Conservation (phyloP, 2,113 vertebrate species). For the Hemiscyllium ocellatum region DNA sequence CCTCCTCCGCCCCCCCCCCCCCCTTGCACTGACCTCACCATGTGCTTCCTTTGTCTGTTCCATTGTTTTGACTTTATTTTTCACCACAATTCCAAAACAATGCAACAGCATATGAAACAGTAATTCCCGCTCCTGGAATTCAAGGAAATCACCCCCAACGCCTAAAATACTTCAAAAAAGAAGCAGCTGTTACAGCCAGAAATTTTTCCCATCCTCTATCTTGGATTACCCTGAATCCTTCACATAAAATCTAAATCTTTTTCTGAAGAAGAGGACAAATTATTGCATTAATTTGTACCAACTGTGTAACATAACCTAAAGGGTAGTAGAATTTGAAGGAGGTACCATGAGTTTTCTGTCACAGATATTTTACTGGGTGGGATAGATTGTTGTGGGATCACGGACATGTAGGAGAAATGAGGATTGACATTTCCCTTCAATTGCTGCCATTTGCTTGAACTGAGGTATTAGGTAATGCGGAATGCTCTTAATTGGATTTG, state of each 20-base stretch:
- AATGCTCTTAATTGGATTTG: not conserved
- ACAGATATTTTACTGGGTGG: constrained; percentile 33
- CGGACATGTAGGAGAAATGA: constrained; percentile 42
- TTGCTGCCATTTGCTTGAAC: not conserved
- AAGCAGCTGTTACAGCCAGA: too few relatives aligned
- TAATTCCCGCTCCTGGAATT: too few relatives aligned
- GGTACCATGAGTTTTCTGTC: not conserved
- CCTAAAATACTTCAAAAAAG: too few relatives aligned
- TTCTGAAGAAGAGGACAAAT: not conserved
- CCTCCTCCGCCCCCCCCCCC: too few relatives aligned
- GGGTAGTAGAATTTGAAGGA: not conserved
- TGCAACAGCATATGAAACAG: too few relatives aligned
- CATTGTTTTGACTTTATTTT: too few relatives aligned
- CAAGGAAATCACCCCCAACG: too few relatives aligned
- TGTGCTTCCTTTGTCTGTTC: too few relatives aligned
- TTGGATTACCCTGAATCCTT: too few relatives aligned
- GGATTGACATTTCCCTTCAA: not conserved
- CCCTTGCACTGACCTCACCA: too few relatives aligned
- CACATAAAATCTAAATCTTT: not conserved
- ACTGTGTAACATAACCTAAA: not conserved
- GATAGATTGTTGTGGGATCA: not conserved
- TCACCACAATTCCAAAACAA: too few relatives aligned
- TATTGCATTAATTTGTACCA: not conserved
- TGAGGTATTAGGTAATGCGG: not conserved
- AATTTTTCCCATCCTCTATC: too few relatives aligned